Evolutionary conservation across 2,113 vertebrate species (phyloP).

Genomic region (Trochalopteron elliotii): DNA sequence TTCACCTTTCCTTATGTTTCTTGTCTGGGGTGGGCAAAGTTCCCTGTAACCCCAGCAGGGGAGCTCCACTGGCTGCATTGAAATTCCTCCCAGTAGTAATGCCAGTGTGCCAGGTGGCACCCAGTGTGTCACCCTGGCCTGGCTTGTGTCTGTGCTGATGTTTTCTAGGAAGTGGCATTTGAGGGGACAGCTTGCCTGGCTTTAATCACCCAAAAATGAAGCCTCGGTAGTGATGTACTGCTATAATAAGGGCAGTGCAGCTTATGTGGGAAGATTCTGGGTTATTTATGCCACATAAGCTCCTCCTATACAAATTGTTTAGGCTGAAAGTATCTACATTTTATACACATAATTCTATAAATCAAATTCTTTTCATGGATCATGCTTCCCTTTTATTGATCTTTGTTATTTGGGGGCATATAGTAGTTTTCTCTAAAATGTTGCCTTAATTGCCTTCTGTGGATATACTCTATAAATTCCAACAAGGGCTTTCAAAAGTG

Average conservation of each 20-base stretch:
- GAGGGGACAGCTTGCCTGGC: background rate
- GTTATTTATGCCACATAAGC: background rate
- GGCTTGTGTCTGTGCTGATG: background rate
- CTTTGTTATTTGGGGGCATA: conserved; percentile 13
- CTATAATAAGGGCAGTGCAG: background rate
- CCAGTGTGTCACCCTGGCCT: background rate
- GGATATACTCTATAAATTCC: conserved; percentile 30
- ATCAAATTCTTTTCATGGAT: conserved; percentile 5
- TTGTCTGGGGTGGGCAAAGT: background rate
- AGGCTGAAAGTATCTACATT: background rate
- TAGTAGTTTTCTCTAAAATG: conserved; percentile 7
- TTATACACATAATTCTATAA: conserved; percentile 7
- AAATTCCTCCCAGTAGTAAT: background rate
- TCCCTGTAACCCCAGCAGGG: background rate
- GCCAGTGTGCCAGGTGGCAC: background rate
- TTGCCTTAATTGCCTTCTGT: background rate
- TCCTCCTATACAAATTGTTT: background rate
- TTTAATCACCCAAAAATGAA: background rate
- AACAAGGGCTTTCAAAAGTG: background rate
- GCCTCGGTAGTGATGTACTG: background rate
- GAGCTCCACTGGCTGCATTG: background rate
- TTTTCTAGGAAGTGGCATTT: background rate
- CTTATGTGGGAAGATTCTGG: background rate
- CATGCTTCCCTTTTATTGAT: background rate
- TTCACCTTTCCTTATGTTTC: background rate